Conservation (phyloP, 2,888 invertebrate species). For the Hypolimnas misippus region DNA sequence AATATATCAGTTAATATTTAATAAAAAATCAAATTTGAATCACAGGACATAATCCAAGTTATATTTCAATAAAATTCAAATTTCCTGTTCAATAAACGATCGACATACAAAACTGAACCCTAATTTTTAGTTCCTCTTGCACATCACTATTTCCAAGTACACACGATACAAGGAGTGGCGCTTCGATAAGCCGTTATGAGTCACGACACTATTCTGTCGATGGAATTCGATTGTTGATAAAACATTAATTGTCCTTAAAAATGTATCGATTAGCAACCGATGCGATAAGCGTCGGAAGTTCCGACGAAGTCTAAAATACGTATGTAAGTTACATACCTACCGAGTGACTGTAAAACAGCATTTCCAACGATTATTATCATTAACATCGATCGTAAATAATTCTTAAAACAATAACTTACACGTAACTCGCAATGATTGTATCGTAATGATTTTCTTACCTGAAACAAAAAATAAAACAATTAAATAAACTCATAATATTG, state of each 20-base stretch:
- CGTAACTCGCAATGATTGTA: not conserved
- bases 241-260: constrained; percentile 38
- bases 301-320: not conserved
- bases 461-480: constrained; percentile 16
- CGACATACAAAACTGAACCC: not conserved
- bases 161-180: constrained; percentile 67
- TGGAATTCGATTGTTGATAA: constrained; percentile 38
- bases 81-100: not conserved
- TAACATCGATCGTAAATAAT: not conserved
- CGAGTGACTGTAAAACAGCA: no score
- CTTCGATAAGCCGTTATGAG: constrained; percentile 53
- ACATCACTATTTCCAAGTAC: constrained; percentile 43
- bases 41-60: not conserved
- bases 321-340: not conserved
- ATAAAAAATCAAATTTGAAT: no score
- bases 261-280: constrained; percentile 37
- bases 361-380: no score
- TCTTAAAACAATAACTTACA: not conserved
- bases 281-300: constrained; percentile 30
- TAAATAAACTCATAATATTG: not conserved
- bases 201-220: constrained; percentile 42
- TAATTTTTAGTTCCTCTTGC: constrained; percentile 14
- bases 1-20: no score
- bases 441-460: constrained; percentile 21
- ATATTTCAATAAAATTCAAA: no score